Conservation (phyloP, 1,140 invertebrate species). For the Cydia amplana region DNA sequence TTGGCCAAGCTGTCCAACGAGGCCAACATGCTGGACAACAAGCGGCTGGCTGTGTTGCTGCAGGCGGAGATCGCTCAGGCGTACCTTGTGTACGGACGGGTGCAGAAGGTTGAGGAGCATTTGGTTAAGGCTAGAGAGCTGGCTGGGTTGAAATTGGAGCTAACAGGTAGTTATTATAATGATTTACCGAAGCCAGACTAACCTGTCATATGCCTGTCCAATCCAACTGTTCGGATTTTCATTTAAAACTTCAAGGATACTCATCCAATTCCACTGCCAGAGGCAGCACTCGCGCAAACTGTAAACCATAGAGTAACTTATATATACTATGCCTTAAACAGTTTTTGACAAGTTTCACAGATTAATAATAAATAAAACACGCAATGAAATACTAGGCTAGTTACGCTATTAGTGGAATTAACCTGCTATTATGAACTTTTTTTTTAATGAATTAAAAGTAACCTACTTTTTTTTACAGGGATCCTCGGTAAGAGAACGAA, state of each 20-base stretch:
- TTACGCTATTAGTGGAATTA: too few species aligned
- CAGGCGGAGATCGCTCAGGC: constrained; percentile 88
- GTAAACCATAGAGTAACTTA: too few species aligned
- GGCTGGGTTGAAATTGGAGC: constrained; percentile 83
- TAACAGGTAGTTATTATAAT: constrained; percentile 78
- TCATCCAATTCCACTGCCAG: too few species aligned
- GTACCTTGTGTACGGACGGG: constrained; percentile 87
- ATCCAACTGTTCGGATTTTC: too few species aligned
- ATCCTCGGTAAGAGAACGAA: constrained; percentile 93
- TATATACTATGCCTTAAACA: too few species aligned
- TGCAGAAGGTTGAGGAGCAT: constrained; percentile 84
- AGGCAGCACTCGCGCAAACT: too few species aligned
- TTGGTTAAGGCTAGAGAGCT: constrained; percentile 82
- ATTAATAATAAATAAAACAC: too few species aligned
- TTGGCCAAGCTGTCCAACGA: constrained; percentile 79
- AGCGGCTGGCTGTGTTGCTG: constrained; percentile 82
- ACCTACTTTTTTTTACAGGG: constrained; percentile 76
- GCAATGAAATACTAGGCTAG: too few species aligned
- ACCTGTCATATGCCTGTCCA: too few species aligned
- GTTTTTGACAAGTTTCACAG: too few species aligned
- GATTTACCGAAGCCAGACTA: too few species aligned
- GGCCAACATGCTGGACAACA: constrained; percentile 63
- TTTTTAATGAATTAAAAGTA: constrained; percentile 9
- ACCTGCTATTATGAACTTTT: too few species aligned
- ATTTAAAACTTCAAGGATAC: not conserved